Base-by-base conservation (phyloP, 2,888 invertebrate species). In the Watsonalla cultraria region DNA sequence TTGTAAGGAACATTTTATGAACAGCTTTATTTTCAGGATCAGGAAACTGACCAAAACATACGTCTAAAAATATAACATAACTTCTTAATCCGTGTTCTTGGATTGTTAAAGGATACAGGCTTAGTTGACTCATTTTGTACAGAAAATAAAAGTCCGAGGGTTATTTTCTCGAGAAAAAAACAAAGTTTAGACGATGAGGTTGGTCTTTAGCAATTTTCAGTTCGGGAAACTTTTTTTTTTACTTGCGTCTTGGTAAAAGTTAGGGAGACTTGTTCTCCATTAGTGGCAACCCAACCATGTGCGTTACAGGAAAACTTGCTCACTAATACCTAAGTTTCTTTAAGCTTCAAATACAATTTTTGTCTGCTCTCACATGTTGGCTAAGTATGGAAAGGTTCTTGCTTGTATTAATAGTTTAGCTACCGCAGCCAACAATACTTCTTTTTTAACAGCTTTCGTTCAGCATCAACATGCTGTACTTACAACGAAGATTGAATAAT, bases 271-370 rank as follows among this genome's bases (percentile, higher is more conserved):
- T 71, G 76, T 79, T 78, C 76, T 76, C 84, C 84, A 87, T 89
- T 89, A 87, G 85, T 75, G 82, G 77, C 74, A 68, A 80, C 64
- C 82, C 82, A 72, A 76, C 78, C 86, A 81, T 84, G 81, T 84
- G 82, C 79, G 82, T 85, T 78, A 69, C 74, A 75, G 78, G 78
- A 78, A 80, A 86, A 84, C 77, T 86, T 80, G 68, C 62, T 70
- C 64, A 68, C 74, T 85, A 85, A 86, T 83, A 82, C 70, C 64
- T 62, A 84, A 88, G 83, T 89, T 87, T 80, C 73, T 70, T 73
- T 76, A 76, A 80, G 78, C 75, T 82, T 79, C 77, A 78, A 83
- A 86, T 79, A 80, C 82, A 80, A 83, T 84, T 83, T 82, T 66
- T 66, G 66, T 62, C 59, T 37, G 42, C 55, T 61, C 57, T 62